phyloP scores from a whole-genome alignment of 2,888 invertebrate genomes.

The Junonia oenone region DNA sequence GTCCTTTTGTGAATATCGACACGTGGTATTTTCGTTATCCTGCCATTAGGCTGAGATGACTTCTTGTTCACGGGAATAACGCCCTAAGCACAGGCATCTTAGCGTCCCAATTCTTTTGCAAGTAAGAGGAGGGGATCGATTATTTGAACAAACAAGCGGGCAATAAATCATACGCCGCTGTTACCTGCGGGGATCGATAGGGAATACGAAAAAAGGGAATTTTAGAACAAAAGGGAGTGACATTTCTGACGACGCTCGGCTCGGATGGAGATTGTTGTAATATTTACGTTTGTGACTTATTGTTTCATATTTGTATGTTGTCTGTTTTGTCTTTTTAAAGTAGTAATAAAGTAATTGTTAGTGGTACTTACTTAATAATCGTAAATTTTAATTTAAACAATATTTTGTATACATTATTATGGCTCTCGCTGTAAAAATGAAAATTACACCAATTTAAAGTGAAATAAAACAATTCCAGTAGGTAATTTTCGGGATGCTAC shows the following conservation, averaged over 20 bases:
- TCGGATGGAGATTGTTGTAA: not conserved
- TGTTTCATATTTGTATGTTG: not conserved
- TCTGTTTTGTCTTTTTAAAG: not conserved
- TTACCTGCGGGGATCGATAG: conserved; percentile 73
- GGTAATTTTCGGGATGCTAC: too few relatives aligned
- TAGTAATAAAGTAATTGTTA: not conserved
- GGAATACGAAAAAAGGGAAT: conserved; percentile 47
- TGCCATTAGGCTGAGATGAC: conserved; percentile 63
- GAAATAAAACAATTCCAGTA: too few relatives aligned
- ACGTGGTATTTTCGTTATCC: conserved; percentile 54
- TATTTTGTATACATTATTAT: not conserved
- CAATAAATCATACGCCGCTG: conserved; percentile 74
- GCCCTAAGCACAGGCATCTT: conserved; percentile 31
- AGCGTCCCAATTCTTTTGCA: conserved; percentile 39
- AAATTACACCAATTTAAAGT: too few relatives aligned
- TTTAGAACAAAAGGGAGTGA: conserved; percentile 67
- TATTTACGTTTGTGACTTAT: not conserved
- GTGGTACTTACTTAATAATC: not conserved
- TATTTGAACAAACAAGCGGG: conserved; percentile 73
- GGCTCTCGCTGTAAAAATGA: not conserved
- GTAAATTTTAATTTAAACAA: not conserved
- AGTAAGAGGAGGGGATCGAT: conserved; percentile 66
- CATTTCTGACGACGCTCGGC: conserved; percentile 47
- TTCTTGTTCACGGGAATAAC: conserved; percentile 34
- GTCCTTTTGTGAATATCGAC: conserved; percentile 33